Evolutionary conservation across 2,113 vertebrate genomes (phyloP).

Genomic region (Barnardius zonarius): DNA sequence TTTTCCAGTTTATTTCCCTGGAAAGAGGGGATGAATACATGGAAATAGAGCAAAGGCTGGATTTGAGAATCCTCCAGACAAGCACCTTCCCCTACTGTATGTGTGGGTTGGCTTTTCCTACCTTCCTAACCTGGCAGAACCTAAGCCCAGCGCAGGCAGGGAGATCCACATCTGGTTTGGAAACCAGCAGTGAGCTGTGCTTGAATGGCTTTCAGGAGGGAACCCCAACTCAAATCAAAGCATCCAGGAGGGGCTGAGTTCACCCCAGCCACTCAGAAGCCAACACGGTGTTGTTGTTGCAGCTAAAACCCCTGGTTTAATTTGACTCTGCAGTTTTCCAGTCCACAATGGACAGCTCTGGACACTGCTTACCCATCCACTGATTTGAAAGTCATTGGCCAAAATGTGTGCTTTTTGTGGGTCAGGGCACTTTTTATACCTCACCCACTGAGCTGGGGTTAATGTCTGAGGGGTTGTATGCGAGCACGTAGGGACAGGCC

Average conservation of each 20-base stretch:
- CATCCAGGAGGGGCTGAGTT: background rate
- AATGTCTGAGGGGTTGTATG: background rate
- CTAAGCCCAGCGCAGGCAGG: background rate
- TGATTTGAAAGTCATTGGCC: background rate
- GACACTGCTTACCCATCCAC: background rate
- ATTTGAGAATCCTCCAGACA: background rate
- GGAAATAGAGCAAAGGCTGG: background rate
- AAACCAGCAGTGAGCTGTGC: background rate
- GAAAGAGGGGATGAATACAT: background rate
- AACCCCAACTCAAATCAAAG: background rate
- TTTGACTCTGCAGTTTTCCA: background rate
- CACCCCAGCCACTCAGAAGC: background rate
- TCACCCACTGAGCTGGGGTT: background rate
- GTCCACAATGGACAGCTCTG: background rate
- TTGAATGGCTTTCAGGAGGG: background rate
- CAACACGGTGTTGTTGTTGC: background rate
- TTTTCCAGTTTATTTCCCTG: constrained; percentile 30
- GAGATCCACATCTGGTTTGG: background rate
- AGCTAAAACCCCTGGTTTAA: background rate
- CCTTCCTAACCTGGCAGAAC: background rate
- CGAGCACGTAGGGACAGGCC: too few relatives aligned
- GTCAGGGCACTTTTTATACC: background rate
- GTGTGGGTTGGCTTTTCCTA: background rate
- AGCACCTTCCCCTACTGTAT: background rate
- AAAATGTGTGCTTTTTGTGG: background rate